Conservation (phyloP, 2,113 vertebrate genomes). For the Crotophaga sulcirostris region DNA sequence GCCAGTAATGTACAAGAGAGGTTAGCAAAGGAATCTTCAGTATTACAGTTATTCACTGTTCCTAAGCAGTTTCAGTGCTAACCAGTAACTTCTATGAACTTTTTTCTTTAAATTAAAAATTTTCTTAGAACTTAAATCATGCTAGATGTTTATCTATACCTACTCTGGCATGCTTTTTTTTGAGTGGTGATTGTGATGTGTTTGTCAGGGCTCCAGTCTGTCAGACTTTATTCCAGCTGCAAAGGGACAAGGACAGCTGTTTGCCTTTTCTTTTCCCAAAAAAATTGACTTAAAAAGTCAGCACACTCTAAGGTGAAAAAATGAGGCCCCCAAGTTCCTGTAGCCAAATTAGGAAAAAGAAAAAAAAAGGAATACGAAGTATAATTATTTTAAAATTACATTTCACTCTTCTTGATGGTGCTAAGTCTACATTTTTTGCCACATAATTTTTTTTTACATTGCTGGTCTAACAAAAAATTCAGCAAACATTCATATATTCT, state of each 20-base stretch:
- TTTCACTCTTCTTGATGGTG: not conserved
- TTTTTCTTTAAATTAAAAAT: not conserved
- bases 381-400: not conserved
- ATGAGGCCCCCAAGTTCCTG: not conserved
- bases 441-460: not conserved
- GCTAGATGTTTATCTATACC: not conserved
- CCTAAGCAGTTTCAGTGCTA: not conserved
- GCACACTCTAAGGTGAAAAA: not conserved
- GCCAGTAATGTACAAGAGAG: not conserved
- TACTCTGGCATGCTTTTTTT: not conserved
- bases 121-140: not conserved
- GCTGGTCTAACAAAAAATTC: not conserved
- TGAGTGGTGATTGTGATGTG: accelerated
- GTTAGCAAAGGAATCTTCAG: not conserved
- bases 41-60: not conserved
- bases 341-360: not conserved
- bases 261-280: not conserved
- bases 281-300: not conserved
- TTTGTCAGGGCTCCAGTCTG: not conserved
- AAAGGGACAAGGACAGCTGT: not conserved
- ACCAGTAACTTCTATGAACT: not conserved
- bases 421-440: not conserved
- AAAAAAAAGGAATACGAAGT: not conserved
- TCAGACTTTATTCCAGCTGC: not conserved
- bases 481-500: not conserved